Evolutionary conservation across 2,797 vertebrate species (phyloP).

Genomic region (Hydrolagus colliei): DNA sequence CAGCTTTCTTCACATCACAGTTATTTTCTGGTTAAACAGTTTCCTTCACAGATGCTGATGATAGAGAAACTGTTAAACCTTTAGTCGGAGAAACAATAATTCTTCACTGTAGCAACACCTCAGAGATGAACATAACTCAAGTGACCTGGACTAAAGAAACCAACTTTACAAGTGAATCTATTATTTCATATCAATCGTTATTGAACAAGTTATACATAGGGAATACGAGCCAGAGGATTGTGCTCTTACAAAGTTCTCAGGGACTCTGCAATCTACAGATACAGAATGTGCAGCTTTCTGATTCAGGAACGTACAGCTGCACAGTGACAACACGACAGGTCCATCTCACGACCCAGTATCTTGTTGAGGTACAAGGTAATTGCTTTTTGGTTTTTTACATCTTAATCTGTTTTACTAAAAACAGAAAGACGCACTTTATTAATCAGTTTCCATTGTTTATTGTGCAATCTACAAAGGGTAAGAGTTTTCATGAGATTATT

Average conservation of each 20-base stretch:
- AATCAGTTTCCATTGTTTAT: not conserved
- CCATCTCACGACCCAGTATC: not conserved
- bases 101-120: not conserved
- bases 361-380: not conserved
- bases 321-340: not conserved
- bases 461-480: not conserved
- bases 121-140: not conserved
- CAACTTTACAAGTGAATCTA: not conserved
- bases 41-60: not conserved
- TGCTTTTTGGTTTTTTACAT: not conserved
- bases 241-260: not conserved
- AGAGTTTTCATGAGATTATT: no score
- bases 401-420: not conserved
- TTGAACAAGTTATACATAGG: not conserved
- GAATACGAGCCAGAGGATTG: not conserved
- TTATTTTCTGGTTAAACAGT: not conserved
- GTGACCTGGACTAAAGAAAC: not conserved
- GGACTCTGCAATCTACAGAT: not conserved
- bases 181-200: not conserved
- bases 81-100: not conserved
- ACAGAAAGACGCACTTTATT: not conserved
- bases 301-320: not conserved
- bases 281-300: not conserved
- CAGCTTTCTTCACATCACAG: not conserved
- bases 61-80: not conserved